Evolutionary conservation across 2,113 vertebrate genomes (phyloP), one percentile per base, ranked within the genome.

Genomic region (Tachuris rubrigastra): DNA sequence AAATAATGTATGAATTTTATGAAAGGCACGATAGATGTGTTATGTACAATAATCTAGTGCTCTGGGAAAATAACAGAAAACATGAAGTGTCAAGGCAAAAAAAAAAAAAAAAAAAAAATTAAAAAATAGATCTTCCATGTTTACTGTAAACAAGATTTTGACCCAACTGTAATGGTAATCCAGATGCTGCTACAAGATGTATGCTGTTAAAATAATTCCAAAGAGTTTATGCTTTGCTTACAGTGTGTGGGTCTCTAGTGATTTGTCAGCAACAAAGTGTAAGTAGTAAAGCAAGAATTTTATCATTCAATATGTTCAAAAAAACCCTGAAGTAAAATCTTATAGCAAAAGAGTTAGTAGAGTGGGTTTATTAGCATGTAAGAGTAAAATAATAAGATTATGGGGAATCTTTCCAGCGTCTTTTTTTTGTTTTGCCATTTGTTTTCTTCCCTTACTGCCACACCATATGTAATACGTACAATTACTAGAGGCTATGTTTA

Each of bases 171-270:
- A 87, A 23, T n/a, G 33, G 20, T 93, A 59, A 63, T 60, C 50
- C 55, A 92, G 60, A 74, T 55, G 41, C 6, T 76, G 33, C 25
- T 75, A 30, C 33, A 77, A 55, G 33, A 75, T 56, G 3, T 4
- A n/a, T 37, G 21, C 33, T 35, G 7, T n/a, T 52, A 82, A 82
- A 95, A 12, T 39, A 52, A 60, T 69, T 76, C 37, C 6, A 33
- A 8, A n/a, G 33, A 68, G 22, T 30, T 74, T 49, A 42, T 53
- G 11, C 8, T 66, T 46, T 75, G 14, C 25, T 28, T 42, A 39
- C 10, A 56, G 6, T 49, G 7, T 0, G 2, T 12, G 4, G 19
- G 17, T 39, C 30, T 23, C 3, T 62, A 86, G 14, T 2, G 14
- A 67, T 72, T 73, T 85, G 18, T 39, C 59, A 50, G 23, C 11